phyloP scores from a whole-genome alignment of 30 jellyfish, hydroid and myxozoan species.

The Rhopilema esculentum region DNA sequence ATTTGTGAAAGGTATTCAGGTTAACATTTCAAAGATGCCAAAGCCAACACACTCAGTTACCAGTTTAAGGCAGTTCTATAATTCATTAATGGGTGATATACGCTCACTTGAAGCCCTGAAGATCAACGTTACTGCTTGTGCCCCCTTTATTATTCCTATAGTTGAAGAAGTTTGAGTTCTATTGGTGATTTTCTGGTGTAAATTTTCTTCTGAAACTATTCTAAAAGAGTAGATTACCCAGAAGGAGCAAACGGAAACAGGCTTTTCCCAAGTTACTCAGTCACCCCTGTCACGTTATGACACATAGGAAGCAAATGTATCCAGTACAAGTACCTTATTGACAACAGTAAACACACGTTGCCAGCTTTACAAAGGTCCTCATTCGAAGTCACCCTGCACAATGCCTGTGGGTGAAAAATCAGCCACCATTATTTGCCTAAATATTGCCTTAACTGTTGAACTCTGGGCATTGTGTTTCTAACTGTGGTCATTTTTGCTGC shows the following conservation, averaged over 20 bases:
- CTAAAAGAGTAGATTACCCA: slow-evolving; percentile 27
- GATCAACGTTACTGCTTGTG: slow-evolving; percentile 46
- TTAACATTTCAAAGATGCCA: slow-evolving; percentile 5
- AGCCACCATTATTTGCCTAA: background rate
- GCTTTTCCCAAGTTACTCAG: background rate
- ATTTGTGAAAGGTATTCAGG: no score
- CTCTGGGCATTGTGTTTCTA: slow-evolving; percentile 28
- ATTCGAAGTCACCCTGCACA: slow-evolving; percentile 28
- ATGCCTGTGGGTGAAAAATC: slow-evolving; percentile 34
- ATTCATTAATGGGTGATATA: slow-evolving; percentile 55
- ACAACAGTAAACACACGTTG: slow-evolving; percentile 28
- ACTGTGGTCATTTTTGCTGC: slow-evolving; percentile 35
- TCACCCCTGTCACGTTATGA: slow-evolving; percentile 22
- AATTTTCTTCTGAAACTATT: slow-evolving; percentile 10
- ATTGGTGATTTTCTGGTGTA: slow-evolving; percentile 3
- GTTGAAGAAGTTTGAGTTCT: slow-evolving; percentile 43
- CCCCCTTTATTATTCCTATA: slow-evolving; percentile 47
- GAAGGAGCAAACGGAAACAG: slow-evolving; percentile 23
- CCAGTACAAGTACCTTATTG: slow-evolving; percentile 13
- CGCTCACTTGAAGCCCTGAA: slow-evolving; percentile 36
- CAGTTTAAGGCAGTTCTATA: slow-evolving; percentile 40
- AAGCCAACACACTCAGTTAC: slow-evolving; percentile 28
- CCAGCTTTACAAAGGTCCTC: slow-evolving; percentile 58
- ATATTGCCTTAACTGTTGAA: slow-evolving; percentile 43
- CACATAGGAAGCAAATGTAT: slow-evolving; percentile 27